Percentiles rank a stretch among this genome's conserved stretches.
phyloP scores from a whole-genome alignment of 2,113 vertebrate species.

The Chitala chitala region DNA sequence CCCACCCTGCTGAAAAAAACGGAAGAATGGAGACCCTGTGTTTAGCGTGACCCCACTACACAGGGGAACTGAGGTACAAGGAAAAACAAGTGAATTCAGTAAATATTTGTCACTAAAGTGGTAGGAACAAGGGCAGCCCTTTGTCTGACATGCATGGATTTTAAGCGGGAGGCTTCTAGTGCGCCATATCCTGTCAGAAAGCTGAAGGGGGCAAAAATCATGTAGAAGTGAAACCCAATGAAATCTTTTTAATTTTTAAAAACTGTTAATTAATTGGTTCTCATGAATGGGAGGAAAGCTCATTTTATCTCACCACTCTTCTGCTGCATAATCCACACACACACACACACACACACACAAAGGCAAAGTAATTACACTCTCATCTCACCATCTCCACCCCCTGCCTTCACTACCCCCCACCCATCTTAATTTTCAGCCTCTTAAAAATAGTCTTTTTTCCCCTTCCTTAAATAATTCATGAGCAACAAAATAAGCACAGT shows the following conservation, averaged over 20 bases:
- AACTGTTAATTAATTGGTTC: neutral
- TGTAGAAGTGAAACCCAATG: neutral
- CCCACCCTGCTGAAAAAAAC: no score
- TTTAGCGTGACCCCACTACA: no score
- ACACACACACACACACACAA: neutral
- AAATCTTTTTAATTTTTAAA: neutral
- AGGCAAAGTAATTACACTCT: neutral
- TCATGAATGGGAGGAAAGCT: neutral
- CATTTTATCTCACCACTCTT: neutral
- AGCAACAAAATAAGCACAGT: conserved; percentile 3
- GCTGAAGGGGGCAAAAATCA: neutral
- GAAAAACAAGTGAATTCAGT: no score
- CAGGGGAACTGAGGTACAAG: no score
- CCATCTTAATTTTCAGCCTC: neutral
- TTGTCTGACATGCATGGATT: no score
- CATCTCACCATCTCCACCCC: neutral
- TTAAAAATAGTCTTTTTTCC: conserved; percentile 13
- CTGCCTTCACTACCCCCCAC: no score
- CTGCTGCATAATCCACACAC: neutral
- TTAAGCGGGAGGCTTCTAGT: no score
- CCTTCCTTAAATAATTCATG: conserved; percentile 22
- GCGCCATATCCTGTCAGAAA: conserved; percentile 5
- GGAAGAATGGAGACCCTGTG: no score
- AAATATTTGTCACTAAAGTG: no score
- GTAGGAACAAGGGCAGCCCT: no score